A percentile compares a stretch with the other conserved stretches of the same genome.
Conservation (phyloP, 2,888 invertebrate species). For the Punctoribates punctum region DNA sequence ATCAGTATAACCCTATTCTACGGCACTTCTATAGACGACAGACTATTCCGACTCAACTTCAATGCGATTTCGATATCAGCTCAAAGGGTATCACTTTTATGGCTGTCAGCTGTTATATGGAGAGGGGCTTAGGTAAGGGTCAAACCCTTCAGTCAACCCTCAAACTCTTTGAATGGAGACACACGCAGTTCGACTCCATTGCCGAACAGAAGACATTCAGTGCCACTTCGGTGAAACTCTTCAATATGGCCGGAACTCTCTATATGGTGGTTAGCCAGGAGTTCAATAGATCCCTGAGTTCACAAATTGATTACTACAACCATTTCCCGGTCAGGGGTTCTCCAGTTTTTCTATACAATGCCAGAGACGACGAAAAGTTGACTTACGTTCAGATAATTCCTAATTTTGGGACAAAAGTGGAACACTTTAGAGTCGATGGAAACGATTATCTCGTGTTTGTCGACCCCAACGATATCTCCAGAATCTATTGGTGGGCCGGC, state of each 20-base stretch:
- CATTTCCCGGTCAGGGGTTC: constrained; percentile 15
- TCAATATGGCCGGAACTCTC: constrained; percentile 4
- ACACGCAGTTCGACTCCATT: constrained; percentile 23
- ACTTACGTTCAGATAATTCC: neutral
- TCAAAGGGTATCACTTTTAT: neutral
- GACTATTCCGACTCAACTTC: neutral
- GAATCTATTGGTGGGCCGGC: constrained; percentile 37
- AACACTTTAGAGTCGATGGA: constrained; percentile 36
- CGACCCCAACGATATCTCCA: neutral
- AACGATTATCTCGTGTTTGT: constrained; percentile 34
- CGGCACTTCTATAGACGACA: neutral
- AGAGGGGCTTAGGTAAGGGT: no score
- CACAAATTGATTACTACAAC: neutral
- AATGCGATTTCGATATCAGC: constrained; percentile 23
- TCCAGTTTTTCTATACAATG: constrained; percentile 1
- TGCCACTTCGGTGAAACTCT: constrained; percentile 11
- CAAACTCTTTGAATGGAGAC: constrained; percentile 2
- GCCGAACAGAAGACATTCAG: constrained; percentile 23
- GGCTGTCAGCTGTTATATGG: constrained; percentile 24
- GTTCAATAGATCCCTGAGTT: neutral
- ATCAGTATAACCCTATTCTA: constrained; percentile 3
- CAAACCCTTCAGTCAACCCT: neutral
- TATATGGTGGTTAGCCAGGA: constrained; percentile 1
- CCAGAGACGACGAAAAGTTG: constrained; percentile 15
- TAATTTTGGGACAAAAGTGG: constrained; percentile 5